Evolutionary conservation across 1,140 invertebrate species (phyloP), one percentile per base, ranked within the genome.

Genomic region (Macrobrachium rosenbergii): DNA sequence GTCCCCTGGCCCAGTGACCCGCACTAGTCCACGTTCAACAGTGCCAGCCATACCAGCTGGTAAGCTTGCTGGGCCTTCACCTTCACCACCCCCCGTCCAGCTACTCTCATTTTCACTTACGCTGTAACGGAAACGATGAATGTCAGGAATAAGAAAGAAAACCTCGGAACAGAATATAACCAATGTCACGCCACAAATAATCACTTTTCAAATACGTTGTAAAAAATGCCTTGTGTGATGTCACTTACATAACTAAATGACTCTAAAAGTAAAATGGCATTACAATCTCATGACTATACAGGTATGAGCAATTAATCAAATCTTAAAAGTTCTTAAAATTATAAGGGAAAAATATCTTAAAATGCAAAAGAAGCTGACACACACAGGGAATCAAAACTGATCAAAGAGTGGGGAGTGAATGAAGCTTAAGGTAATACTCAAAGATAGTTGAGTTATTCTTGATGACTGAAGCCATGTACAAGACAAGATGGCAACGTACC

Each of bases 1-100:
- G 76, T 83, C 89, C 89, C 87, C 86, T 84, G 69, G 83, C 82
- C 83, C 87, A 76, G 85, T 87, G 45, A 87, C 85, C 60, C 75
- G 77, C 79, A 85, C 84, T 78, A 87, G 75, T 77, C 78, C 82
- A 21, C 73, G 86, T 23, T 83, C 85, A 60, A 88, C 86, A 28
- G 79, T 73, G 52, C 85, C 80, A 59, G 82, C 28, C 75, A 67
- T 45, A 63, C 82, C 87, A 28, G 75, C 75, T 37, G 69, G 79
- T 73, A 79, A 45, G 62, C 75, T 83, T 64, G 75, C 37, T 17
- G 87, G 75, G n/a, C 82, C 82, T 76, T 88, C 87, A 76, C 82
- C 82, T 52, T 80, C 87, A 75, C 82, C 72, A 80, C 87, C 67
- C 58, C 87, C 82, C 14, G 64, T 80, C 87, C 87, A 88, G 19